Percentiles rank a stretch among this genome's conserved stretches.
These are phyloP conservation scores for Antitype chi DNA, from an alignment of 2,888 invertebrate genomes.

Conservation along the genomic window DNA sequence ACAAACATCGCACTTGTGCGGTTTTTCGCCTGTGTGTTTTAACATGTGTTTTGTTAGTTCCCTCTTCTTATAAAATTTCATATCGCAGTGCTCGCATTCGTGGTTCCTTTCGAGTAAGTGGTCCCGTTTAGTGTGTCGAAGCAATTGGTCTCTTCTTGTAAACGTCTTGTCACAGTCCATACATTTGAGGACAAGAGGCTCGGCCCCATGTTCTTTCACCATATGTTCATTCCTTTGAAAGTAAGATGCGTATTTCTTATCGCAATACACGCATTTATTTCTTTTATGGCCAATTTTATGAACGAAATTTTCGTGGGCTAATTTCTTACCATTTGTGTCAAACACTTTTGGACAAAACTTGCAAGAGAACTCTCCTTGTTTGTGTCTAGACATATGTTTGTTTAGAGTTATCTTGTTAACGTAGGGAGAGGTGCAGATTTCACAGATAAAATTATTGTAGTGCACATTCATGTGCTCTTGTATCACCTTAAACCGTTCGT, in stretches of 20 bases:
- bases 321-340: conserved; percentile 54
- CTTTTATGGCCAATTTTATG: conserved; percentile 44
- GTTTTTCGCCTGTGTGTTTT: conserved; percentile 60
- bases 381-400: conserved; percentile 51
- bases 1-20: conserved; percentile 53
- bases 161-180: conserved; percentile 63
- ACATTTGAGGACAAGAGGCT: conserved; percentile 48
- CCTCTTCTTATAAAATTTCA: conserved; percentile 49
- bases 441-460: conserved; percentile 56
- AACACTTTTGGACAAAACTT: conserved; percentile 56
- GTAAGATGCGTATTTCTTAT: conserved; percentile 53
- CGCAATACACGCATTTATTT: conserved; percentile 58
- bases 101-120: conserved; percentile 58
- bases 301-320: conserved; percentile 58
- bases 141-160: conserved; percentile 31
- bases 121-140: conserved; percentile 51
- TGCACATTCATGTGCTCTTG: conserved; percentile 63
- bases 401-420: conserved; percentile 72
- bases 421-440: conserved; percentile 76
- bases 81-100: conserved; percentile 57
- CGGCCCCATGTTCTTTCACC: conserved; percentile 51
- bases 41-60: conserved; percentile 53
- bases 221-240: conserved; percentile 55
- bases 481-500: conserved; percentile 52
- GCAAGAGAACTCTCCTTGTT: conserved; percentile 59